Evolutionary conservation across 53 echinoderm and acorn worm genomes (phyloP).

Genomic region (Temnopleurus reevesii): DNA sequence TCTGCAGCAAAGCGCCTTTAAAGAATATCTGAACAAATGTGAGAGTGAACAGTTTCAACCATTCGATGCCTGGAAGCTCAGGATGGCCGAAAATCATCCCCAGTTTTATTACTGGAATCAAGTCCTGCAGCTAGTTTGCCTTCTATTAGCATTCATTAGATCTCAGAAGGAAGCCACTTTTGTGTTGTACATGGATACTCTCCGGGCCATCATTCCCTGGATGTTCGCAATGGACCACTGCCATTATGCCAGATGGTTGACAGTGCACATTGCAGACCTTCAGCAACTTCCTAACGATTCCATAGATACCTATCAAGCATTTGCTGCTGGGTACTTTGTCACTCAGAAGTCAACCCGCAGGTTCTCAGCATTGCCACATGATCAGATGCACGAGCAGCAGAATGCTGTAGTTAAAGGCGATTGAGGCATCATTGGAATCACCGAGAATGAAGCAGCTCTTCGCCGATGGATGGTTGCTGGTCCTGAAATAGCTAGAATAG

Average conservation of each 20-base stretch:
- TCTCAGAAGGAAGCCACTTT: too few relatives aligned
- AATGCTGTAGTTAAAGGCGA: too few relatives aligned
- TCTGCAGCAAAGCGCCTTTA: too few relatives aligned
- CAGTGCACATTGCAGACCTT: conserved; percentile 55
- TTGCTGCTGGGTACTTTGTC: too few relatives aligned
- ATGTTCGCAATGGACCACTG: conserved; percentile 49
- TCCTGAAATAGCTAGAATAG: conserved; percentile 33
- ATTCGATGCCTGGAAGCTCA: not conserved
- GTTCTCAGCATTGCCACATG: too few relatives aligned
- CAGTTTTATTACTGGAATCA: conserved; percentile 61
- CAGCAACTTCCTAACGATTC: too few relatives aligned
- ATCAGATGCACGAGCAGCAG: too few relatives aligned
- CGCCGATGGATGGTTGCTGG: conserved; percentile 61
- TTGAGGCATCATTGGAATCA: conserved; percentile 53
- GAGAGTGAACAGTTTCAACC: conserved; percentile 11
- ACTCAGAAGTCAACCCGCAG: too few relatives aligned
- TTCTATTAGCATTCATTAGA: too few relatives aligned
- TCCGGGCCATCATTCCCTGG: conserved; percentile 25
- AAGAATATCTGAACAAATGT: too few relatives aligned
- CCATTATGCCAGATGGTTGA: conserved; percentile 56
- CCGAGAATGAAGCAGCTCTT: conserved; percentile 52
- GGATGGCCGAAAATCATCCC: conserved; percentile 18
- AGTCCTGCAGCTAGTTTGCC: too few relatives aligned
- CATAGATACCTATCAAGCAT: too few relatives aligned
- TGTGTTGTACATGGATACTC: conserved; percentile 21